Conservation (phyloP, 2,113 vertebrate genomes). For the Hymenochirus boettgeri region DNA sequence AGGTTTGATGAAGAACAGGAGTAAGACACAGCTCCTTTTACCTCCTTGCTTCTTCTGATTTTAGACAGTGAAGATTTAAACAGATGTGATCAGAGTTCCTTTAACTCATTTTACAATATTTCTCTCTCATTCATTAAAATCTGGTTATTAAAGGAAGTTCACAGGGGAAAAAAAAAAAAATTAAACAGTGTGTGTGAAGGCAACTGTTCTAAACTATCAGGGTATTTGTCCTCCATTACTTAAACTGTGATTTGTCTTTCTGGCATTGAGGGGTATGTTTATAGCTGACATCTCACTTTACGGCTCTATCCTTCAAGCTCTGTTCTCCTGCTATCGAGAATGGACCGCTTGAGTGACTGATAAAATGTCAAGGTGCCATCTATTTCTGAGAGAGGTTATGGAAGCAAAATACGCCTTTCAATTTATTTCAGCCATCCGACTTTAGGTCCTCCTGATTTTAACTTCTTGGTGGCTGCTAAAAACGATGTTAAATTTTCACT, state of each 20-base stretch:
- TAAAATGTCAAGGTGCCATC: conserved; percentile 80
- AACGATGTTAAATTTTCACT: conserved; percentile 45
- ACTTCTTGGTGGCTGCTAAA: conserved; percentile 52
- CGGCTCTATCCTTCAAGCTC: conserved; percentile 75
- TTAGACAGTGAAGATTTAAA: too few relatives aligned
- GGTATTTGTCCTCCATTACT: conserved; percentile 73
- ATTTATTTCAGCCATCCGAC: conserved; percentile 71
- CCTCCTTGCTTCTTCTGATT: too few relatives aligned
- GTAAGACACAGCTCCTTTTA: too few relatives aligned
- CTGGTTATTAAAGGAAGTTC: too few relatives aligned
- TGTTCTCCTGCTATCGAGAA: conserved; percentile 66
- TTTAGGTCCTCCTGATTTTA: conserved; percentile 60
- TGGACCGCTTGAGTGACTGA: conserved; percentile 75
- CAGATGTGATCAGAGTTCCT: too few relatives aligned
- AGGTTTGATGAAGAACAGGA: too few relatives aligned
- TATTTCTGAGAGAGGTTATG: conserved; percentile 71
- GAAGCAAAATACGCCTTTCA: conserved; percentile 69
- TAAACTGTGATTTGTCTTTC: conserved; percentile 78
- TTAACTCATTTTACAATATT: too few relatives aligned
- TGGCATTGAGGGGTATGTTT: conserved; percentile 78
- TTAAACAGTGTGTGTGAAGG: conserved; percentile 66
- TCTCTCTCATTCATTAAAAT: too few relatives aligned
- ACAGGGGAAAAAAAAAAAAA: too few relatives aligned
- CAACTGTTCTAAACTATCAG: conserved; percentile 77
- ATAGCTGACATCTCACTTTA: conserved; percentile 77